phyloP scores from a whole-genome alignment of 2,888 invertebrate species.

The Morpho helenor region DNA sequence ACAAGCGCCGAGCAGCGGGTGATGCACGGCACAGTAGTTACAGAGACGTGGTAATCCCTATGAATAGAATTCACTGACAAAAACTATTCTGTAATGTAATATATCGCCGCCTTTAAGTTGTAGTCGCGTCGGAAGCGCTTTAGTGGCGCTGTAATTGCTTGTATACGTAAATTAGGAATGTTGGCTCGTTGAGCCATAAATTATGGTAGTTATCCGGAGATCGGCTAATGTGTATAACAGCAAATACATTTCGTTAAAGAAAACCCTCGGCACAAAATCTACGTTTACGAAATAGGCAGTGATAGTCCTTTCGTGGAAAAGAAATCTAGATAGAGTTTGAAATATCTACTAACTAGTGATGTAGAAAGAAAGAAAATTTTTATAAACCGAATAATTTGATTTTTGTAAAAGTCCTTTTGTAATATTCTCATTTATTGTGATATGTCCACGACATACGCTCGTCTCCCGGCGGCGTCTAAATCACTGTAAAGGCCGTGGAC shows the following conservation, averaged over 20 bases:
- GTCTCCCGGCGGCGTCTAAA: no score
- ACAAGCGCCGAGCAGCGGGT: not conserved
- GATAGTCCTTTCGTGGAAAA: no score
- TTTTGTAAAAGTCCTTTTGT: no score
- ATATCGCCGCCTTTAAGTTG: not conserved
- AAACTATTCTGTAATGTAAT: not conserved
- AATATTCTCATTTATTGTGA: no score
- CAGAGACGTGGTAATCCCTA: not conserved
- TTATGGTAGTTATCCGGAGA: not conserved
- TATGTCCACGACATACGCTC: no score
- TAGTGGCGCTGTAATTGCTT: conserved; percentile 1
- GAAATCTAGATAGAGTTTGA: no score
- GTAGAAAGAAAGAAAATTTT: no score
- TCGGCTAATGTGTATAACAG: not conserved
- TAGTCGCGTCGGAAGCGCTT: not conserved
- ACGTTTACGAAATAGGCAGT: no score
- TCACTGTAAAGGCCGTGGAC: no score
- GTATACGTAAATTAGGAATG: not conserved
- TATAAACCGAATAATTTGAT: no score
- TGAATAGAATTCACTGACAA: conserved; percentile 3
- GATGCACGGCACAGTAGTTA: not conserved
- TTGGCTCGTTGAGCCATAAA: not conserved
- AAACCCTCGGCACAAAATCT: no score
- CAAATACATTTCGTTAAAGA: not conserved
- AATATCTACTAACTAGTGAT: no score